Evolutionary conservation across 30 jellyfish, hydroid and myxozoan species (phyloP).

Genomic region (Cassiopea andromeda): DNA sequence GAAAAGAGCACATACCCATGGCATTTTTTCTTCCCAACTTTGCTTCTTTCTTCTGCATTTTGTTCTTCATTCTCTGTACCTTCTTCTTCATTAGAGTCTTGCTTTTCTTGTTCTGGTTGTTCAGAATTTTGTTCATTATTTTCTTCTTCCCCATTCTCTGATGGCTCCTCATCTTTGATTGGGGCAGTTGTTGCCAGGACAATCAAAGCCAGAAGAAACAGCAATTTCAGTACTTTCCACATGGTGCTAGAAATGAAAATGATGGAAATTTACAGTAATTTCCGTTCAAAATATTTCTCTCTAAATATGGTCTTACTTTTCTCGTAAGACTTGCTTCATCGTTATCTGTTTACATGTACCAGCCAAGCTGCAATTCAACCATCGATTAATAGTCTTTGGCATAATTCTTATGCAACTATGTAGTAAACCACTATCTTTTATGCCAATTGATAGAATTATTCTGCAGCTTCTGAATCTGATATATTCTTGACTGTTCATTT

Average conservation of each 20-base stretch:
- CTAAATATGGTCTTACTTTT: background rate
- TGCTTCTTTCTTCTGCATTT: constrained; percentile 15
- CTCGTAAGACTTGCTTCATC: no score
- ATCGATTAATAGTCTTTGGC: no score
- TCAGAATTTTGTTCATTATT: background rate
- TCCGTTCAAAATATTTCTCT: background rate
- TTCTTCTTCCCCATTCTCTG: constrained; percentile 11
- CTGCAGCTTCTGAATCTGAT: no score
- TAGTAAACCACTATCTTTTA: no score
- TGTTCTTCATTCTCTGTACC: background rate
- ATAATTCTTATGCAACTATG: no score
- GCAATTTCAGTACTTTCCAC: constrained; percentile 33
- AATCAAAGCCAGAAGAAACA: constrained; percentile 39
- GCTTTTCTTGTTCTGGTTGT: background rate
- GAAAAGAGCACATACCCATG: background rate
- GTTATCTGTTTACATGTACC: no score
- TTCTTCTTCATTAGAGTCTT: constrained; percentile 1
- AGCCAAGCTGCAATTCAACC: no score
- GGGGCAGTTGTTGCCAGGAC: constrained; percentile 58
- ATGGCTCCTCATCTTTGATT: constrained; percentile 25
- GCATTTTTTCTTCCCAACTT: constrained; percentile 27
- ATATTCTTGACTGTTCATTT: no score
- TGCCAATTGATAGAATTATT: no score
- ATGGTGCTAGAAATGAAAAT: background rate
- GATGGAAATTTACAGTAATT: background rate